A percentile compares a stretch with the other conserved stretches of the same genome.
Conservation (phyloP, 1,140 invertebrate species). For the Heliconius himera region DNA sequence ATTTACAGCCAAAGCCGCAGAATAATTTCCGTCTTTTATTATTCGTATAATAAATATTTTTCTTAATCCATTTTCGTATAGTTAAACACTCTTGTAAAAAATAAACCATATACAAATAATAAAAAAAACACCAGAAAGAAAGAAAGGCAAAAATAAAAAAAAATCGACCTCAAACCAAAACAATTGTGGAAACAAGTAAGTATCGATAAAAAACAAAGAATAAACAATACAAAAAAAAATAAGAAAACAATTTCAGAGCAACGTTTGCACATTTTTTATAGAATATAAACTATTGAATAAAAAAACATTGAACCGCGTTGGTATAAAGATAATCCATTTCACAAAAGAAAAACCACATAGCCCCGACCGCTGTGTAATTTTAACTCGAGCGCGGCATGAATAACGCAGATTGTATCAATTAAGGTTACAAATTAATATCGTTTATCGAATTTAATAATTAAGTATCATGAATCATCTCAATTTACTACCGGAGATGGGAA, state of each 20-base stretch:
- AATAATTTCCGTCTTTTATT: no score
- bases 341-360: constrained; percentile 20
- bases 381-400: constrained; percentile 22
- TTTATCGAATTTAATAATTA: constrained; percentile 43
- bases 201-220: neutral
- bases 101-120: neutral
- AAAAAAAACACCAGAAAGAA: neutral
- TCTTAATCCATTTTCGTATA: neutral
- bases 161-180: neutral
- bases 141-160: neutral
- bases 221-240: constrained; percentile 9
- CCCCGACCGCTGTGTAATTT: constrained; percentile 21
- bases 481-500: constrained; percentile 36
- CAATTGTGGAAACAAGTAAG: neutral
- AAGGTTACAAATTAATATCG: constrained; percentile 44
- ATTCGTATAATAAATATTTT: no score
- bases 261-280: neutral
- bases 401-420: constrained; percentile 38
- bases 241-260: neutral
- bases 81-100: neutral
- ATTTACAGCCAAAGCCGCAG: neutral
- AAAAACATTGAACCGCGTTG: neutral
- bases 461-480: constrained; percentile 40
- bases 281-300: constrained; percentile 9
- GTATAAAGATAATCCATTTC: constrained; percentile 14